Conservation (phyloP, 2,113 vertebrate genomes). For the Lamprologus ornatipinnis region DNA sequence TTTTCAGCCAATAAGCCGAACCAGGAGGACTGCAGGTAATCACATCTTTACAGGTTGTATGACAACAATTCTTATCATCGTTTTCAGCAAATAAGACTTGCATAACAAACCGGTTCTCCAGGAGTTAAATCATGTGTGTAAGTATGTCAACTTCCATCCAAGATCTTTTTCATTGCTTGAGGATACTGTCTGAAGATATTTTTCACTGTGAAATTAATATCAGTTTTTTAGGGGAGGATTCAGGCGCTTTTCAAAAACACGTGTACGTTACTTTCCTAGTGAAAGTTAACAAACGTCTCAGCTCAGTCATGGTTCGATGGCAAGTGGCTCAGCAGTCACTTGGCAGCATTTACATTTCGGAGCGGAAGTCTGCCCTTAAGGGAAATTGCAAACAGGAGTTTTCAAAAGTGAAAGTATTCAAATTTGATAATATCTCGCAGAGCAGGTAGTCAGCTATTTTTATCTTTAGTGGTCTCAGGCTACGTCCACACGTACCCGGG, state of each 20-base stretch:
- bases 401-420: not conserved
- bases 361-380: not conserved
- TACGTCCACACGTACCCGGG: too few relatives aligned
- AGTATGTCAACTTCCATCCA: not conserved
- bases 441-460: not conserved
- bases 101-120: not conserved
- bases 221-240: not conserved
- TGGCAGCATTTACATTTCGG: not conserved
- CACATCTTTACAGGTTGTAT: not conserved
- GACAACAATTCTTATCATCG: not conserved
- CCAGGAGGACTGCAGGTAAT: not conserved
- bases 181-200: not conserved
- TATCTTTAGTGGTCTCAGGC: not conserved
- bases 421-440: not conserved
- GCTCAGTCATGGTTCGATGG: not conserved
- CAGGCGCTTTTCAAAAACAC: not conserved
- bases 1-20: not conserved
- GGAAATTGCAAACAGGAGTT: not conserved
- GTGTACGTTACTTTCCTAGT: not conserved
- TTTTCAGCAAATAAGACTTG: not conserved
- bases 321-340: not conserved
- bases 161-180: not conserved
- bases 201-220: not conserved
- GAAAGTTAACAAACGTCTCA: not conserved
- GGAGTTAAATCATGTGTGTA: not conserved